Conservation (phyloP, 1,140 invertebrate genomes). For the Oncopeltus fasciatus region DNA sequence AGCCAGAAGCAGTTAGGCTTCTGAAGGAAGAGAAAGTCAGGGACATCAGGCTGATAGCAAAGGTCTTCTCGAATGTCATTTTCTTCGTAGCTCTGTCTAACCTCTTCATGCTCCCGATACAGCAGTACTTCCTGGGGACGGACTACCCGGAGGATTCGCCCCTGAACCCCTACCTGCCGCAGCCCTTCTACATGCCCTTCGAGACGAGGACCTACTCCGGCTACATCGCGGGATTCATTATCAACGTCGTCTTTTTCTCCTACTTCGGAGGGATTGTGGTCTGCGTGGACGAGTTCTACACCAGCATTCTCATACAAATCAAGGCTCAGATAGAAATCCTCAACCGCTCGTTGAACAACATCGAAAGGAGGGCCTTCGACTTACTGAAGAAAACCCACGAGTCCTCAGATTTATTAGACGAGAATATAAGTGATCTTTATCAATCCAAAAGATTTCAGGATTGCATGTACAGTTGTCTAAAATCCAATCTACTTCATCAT, state of each 20-base stretch:
- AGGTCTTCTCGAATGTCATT: background rate
- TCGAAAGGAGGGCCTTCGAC: background rate
- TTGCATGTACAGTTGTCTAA: background rate
- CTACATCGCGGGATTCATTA: slow-evolving; percentile 9
- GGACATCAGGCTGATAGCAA: background rate
- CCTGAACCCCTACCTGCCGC: background rate
- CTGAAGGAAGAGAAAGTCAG: background rate
- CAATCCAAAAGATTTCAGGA: background rate
- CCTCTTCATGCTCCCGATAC: background rate
- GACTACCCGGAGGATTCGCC: background rate
- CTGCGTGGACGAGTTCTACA: background rate
- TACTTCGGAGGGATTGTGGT: background rate
- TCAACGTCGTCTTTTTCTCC: background rate
- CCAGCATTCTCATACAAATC: background rate
- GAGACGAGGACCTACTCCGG: slow-evolving; percentile 27
- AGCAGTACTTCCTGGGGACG: background rate
- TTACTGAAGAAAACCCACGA: background rate
- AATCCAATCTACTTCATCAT: background rate
- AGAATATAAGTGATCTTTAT: background rate
- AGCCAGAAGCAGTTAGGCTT: background rate
- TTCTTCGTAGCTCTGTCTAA: background rate
- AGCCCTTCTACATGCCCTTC: background rate
- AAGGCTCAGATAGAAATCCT: background rate
- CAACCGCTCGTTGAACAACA: background rate
- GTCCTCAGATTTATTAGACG: background rate